Percentiles rank a stretch among this genome's conserved stretches.
Evolutionary conservation across 2,888 invertebrate genomes (phyloP).

Genomic region (Stegana nigrithorax): DNA sequence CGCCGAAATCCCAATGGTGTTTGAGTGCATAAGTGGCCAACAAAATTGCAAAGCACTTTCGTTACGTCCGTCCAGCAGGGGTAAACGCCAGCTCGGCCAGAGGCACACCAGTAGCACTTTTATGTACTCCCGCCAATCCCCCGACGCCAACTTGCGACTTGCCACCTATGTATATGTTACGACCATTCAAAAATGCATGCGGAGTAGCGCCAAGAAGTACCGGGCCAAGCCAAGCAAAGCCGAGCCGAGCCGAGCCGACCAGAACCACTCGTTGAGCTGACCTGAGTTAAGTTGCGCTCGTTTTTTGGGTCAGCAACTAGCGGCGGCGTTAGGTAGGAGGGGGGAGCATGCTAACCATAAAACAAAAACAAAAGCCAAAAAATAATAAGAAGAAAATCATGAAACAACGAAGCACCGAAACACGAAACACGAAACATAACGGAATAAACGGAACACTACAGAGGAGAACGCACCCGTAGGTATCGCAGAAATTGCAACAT

Average conservation of each 20-base stretch:
- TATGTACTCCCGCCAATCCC: too few species aligned
- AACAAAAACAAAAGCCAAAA: too few species aligned
- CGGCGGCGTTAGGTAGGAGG: too few species aligned
- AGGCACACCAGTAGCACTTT: too few species aligned
- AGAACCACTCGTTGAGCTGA: too few species aligned
- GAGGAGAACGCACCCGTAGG: too few species aligned
- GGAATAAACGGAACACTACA: neutral
- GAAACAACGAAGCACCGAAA: neutral
- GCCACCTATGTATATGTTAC: neutral
- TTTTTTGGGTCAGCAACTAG: neutral
- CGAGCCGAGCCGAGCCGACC: neutral
- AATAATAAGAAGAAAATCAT: too few species aligned
- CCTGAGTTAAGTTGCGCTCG: neutral
- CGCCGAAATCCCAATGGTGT: neutral
- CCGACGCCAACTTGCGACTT: too few species aligned
- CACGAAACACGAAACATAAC: neutral
- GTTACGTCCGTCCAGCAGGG: too few species aligned
- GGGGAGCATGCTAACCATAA: too few species aligned
- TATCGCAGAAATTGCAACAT: conserved; percentile 4
- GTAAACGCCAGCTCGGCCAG: too few species aligned
- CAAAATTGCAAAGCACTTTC: neutral
- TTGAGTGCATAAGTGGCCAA: neutral
- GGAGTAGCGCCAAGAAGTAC: neutral
- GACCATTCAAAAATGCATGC: neutral
- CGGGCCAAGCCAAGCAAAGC: neutral